phyloP scores from a whole-genome alignment of 2,888 invertebrate species.

The Liopterus haemorrhoidalis region DNA sequence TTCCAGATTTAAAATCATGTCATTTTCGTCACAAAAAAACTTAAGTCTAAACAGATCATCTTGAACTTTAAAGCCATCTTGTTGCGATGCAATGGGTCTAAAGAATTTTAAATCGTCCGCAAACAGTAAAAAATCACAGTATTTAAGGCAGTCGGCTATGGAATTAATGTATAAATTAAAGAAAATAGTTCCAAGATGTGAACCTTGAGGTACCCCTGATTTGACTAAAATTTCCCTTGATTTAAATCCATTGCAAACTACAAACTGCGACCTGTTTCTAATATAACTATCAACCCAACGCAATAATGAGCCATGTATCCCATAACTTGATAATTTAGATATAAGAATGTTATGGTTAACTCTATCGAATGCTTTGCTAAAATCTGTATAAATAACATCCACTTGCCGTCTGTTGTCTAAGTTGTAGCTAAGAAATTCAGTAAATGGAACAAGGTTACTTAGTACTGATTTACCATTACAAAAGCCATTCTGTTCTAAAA shows the following conservation, averaged over 20 bases:
- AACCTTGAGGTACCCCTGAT: not conserved
- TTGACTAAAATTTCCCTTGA: not conserved
- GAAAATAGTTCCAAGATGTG: not conserved
- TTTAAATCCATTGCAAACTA: not conserved
- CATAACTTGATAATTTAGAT: constrained; percentile 20
- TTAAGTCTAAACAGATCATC: not conserved
- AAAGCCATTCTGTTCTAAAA: constrained; percentile 29
- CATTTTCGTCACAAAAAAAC: not conserved
- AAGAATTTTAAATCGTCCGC: constrained; percentile 1
- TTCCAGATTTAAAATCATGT: not conserved
- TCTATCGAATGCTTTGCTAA: constrained; percentile 32
- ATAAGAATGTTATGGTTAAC: constrained; percentile 27
- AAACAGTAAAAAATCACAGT: not conserved
- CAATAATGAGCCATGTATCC: constrained; percentile 16
- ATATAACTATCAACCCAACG: constrained; percentile 16
- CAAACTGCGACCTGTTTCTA: not conserved
- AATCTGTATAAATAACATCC: constrained; percentile 28
- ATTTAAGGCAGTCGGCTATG: not conserved
- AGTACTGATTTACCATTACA: constrained; percentile 26
- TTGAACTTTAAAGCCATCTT: not conserved
- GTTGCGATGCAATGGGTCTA: not conserved
- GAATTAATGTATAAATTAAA: constrained; percentile 1
- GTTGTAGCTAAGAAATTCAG: constrained; percentile 21
- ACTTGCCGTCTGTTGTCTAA: constrained; percentile 25
- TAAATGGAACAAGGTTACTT: constrained; percentile 24